These are phyloP conservation scores for Axea sp. DNA, from an alignment of 2,888 invertebrate species.

Conservation along the genomic window DNA sequence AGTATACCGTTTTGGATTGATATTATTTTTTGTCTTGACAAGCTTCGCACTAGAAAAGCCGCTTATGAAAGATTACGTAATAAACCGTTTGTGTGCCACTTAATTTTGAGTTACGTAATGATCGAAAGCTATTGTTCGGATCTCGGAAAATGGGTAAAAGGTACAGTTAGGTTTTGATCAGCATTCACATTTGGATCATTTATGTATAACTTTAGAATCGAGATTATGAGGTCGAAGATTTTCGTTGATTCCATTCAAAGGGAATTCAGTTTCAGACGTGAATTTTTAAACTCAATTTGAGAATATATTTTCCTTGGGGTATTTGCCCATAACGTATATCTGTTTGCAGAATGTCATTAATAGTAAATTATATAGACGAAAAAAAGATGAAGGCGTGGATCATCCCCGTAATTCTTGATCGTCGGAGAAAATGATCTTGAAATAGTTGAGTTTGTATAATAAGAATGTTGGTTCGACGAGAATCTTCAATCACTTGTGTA, in stretches of 20 bases:
- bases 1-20: constrained; percentile 11
- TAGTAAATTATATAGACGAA: constrained; percentile 35
- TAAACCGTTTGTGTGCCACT: constrained; percentile 53
- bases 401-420: constrained; percentile 48
- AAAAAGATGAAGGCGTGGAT: no score
- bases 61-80: constrained; percentile 43
- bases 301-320: no score
- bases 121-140: constrained; percentile 32
- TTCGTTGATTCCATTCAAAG: no score
- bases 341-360: constrained; percentile 14
- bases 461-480: constrained; percentile 44
- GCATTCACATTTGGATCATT: no score
- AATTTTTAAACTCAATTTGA: no score
- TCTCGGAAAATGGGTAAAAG: constrained; percentile 6
- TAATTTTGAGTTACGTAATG: constrained; percentile 46
- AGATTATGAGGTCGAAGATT: no score
- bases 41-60: constrained; percentile 27
- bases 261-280: no score
- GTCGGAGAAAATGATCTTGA: constrained; percentile 39
- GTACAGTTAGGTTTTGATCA: constrained; percentile 44
- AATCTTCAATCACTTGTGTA: constrained; percentile 41
- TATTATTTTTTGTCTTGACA: constrained; percentile 19
- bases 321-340: no score
- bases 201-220: no score
- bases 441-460: constrained; percentile 35